A percentile compares a stretch with the other conserved stretches of the same genome.
Conservation (phyloP, 2,888 invertebrate genomes). For the Volucella inflata region DNA sequence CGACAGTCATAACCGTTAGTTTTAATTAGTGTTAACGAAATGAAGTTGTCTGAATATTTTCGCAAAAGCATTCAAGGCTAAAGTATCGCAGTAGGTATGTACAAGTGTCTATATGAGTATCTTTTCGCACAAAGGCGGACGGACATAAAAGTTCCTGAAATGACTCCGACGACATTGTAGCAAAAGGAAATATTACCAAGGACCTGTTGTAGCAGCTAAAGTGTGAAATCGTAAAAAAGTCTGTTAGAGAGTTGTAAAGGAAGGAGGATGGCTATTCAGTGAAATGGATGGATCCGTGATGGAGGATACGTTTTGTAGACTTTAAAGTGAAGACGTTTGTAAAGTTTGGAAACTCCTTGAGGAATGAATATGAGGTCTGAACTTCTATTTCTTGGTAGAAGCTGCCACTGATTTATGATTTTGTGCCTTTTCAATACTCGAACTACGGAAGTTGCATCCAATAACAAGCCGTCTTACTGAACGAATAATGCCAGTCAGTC, state of each 20-base stretch:
- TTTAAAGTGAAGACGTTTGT: too few species aligned
- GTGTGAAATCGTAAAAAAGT: constrained; percentile 33
- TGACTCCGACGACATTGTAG: constrained; percentile 25
- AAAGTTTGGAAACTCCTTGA: too few species aligned
- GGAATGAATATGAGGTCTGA: too few species aligned
- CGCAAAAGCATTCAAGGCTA: constrained; percentile 16
- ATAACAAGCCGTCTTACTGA: not conserved
- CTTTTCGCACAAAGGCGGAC: constrained; percentile 2
- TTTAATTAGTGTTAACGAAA: constrained; percentile 68
- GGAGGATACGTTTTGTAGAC: too few species aligned
- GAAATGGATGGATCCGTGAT: not conserved
- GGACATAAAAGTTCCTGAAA: constrained; percentile 46
- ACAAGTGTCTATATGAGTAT: not conserved
- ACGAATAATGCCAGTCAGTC: constrained; percentile 7
- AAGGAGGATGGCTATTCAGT: not conserved
- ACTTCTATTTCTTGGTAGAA: too few species aligned
- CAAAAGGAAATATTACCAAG: not conserved
- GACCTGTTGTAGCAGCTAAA: not conserved
- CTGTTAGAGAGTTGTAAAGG: constrained; percentile 4
- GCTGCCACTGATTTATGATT: too few species aligned
- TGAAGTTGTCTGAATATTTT: constrained; percentile 65
- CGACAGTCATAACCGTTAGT: constrained; percentile 58
- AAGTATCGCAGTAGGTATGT: constrained; percentile 34
- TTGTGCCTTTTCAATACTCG: too few species aligned
- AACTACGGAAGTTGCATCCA: too few species aligned